Conservation (phyloP, 2,113 vertebrate species). For the Cyrtonyx montezumae region DNA sequence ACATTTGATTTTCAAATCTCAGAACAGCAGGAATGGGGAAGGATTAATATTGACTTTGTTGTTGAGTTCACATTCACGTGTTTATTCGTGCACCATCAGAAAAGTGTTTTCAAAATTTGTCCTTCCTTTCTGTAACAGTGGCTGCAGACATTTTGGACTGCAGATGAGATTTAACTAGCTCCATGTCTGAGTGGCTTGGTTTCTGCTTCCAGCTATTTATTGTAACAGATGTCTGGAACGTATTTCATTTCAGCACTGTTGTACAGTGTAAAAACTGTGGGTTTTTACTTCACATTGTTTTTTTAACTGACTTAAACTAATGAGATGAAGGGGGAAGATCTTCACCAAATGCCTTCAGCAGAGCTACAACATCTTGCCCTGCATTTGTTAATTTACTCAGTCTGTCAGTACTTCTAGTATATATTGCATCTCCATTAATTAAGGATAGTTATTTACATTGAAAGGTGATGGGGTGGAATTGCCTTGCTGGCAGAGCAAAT, state of each 20-base stretch:
- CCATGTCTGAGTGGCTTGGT: not conserved
- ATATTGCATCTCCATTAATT: constrained; percentile 63
- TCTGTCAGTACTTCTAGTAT: constrained; percentile 16
- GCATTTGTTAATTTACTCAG: constrained; percentile 48
- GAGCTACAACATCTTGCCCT: not conserved
- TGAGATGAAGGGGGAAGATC: not conserved
- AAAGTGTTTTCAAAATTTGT: not conserved
- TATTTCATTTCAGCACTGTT: not conserved
- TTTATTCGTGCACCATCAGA: constrained; percentile 30
- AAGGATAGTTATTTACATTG: constrained; percentile 27
- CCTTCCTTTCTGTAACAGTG: not conserved
- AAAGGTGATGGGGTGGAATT: constrained; percentile 46
- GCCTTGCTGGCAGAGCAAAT: constrained; percentile 36
- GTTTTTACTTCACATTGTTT: not conserved
- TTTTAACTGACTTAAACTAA: not conserved
- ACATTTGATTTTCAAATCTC: not conserved
- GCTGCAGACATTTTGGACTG: constrained; percentile 3
- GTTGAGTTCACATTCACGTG: not conserved
- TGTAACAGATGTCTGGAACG: not conserved
- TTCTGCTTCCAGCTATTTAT: not conserved
- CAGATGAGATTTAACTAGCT: not conserved
- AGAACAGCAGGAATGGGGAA: not conserved
- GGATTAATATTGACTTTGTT: constrained; percentile 22
- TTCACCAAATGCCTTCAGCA: not conserved
- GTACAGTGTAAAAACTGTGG: not conserved